Evolutionary conservation across 2,888 invertebrate genomes (phyloP).

Genomic region (Antheraea assamensis): DNA sequence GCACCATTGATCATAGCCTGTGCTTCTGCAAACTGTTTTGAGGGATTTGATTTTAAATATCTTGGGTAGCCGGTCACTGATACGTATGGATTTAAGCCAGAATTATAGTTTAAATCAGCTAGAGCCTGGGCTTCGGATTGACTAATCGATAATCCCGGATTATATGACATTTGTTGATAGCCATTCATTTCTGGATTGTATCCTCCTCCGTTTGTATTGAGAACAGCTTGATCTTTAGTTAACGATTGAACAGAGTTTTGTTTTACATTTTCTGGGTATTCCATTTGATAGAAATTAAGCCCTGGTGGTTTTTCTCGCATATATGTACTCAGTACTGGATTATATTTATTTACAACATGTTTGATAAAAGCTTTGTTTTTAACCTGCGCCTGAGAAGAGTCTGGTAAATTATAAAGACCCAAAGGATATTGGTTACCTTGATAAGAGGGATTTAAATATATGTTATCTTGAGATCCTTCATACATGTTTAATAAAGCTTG

Average conservation of each 20-base stretch:
- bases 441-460: not conserved
- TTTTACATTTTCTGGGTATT: not conserved
- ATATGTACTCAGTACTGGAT: not conserved
- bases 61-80: conserved; percentile 4
- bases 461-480: not conserved
- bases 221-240: conserved; percentile 10
- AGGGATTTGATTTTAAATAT: not conserved
- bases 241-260: conserved; percentile 8
- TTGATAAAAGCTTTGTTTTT: conserved; percentile 8
- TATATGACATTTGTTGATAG: not conserved
- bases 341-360: not conserved
- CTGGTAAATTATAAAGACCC: not conserved
- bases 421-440: conserved; percentile 13
- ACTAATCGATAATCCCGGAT: not conserved
- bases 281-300: not conserved
- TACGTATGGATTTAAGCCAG: not conserved
- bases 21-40: conserved; percentile 12
- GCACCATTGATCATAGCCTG: not conserved
- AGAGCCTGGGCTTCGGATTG: not conserved
- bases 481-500: not conserved
- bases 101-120: not conserved
- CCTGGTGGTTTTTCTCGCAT: not conserved
- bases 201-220: not conserved
- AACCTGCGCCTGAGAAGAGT: conserved; percentile 14
- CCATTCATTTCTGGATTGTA: conserved; percentile 9